Percentiles rank a stretch among this genome's conserved stretches.
Evolutionary conservation across 2,797 vertebrate genomes (phyloP).

Genomic region (Poeciliopsis turneri): DNA sequence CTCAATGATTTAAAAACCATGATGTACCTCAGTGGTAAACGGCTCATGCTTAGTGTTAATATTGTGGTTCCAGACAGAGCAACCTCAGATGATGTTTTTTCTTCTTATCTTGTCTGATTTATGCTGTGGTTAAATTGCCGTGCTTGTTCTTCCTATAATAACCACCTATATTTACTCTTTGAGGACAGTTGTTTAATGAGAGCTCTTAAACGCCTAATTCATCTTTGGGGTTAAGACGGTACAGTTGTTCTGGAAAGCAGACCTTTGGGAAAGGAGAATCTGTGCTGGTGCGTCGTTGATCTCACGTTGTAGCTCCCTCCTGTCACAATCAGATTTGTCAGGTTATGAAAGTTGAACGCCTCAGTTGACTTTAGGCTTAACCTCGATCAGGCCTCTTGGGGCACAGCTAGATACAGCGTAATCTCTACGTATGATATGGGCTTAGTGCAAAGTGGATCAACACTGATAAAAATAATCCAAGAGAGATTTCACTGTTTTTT

Average conservation of each 20-base stretch:
- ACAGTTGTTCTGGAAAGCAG: background rate
- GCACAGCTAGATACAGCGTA: conserved; percentile 55
- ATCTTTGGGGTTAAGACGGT: background rate
- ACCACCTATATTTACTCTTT: background rate
- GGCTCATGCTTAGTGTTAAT: background rate
- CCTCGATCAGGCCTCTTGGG: conserved; percentile 45
- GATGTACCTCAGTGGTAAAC: background rate
- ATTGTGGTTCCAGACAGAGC: background rate
- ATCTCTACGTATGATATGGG: conserved; percentile 72
- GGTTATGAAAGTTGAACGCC: conserved; percentile 70
- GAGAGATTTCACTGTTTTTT: conserved; percentile 26
- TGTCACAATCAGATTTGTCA: conserved; percentile 55
- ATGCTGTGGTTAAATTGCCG: background rate
- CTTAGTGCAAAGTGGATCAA: conserved; percentile 62
- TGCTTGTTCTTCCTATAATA: background rate
- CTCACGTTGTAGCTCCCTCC: conserved; percentile 20
- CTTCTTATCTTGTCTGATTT: background rate
- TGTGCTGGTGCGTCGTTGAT: conserved; percentile 18
- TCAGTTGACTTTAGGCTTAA: conserved; percentile 75
- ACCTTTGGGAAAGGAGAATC: background rate
- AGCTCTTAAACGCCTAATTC: too few relatives aligned
- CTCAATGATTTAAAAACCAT: background rate
- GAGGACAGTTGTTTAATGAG: background rate
- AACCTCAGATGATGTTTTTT: background rate
- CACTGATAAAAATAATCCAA: conserved; percentile 43